A percentile compares a stretch with the other conserved stretches of the same genome.
phyloP scores from a whole-genome alignment of 2,113 vertebrate genomes.

The Tapirus terrestris region DNA sequence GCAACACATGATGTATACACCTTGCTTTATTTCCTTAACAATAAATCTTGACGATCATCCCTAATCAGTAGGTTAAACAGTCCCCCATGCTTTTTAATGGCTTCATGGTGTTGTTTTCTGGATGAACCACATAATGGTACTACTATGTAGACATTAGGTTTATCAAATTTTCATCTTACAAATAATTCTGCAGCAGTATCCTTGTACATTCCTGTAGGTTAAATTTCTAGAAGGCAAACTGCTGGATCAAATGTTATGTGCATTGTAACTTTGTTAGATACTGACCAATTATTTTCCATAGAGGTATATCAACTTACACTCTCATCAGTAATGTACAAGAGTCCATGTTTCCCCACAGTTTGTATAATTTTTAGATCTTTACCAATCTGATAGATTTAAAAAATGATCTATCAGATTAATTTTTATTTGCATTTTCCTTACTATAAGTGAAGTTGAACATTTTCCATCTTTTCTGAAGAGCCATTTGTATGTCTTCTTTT shows the following conservation, averaged over 20 bases:
- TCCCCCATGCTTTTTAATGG: neutral
- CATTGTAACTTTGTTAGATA: neutral
- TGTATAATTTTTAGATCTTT: neutral
- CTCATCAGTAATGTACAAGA: neutral
- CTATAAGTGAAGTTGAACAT: neutral
- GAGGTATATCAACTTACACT: neutral
- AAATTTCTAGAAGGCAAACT: neutral
- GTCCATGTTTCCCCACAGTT: neutral
- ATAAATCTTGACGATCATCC: neutral
- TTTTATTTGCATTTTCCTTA: slow-evolving; percentile 12
- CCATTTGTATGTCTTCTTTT: neutral
- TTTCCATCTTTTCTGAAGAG: neutral
- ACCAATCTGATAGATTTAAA: neutral
- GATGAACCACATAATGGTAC: neutral
- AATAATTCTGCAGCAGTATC: neutral
- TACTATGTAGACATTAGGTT: neutral
- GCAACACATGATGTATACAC: neutral
- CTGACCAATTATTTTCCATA: neutral
- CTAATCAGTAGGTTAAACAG: neutral
- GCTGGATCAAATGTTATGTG: neutral
- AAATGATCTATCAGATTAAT: neutral
- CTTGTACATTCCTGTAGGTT: neutral
- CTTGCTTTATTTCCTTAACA: neutral
- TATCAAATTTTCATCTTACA: neutral
- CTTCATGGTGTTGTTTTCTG: neutral